Evolutionary conservation across 2,797 vertebrate species (phyloP), one percentile per base, ranked within the genome.

Genomic region (Thunnus albacares): DNA sequence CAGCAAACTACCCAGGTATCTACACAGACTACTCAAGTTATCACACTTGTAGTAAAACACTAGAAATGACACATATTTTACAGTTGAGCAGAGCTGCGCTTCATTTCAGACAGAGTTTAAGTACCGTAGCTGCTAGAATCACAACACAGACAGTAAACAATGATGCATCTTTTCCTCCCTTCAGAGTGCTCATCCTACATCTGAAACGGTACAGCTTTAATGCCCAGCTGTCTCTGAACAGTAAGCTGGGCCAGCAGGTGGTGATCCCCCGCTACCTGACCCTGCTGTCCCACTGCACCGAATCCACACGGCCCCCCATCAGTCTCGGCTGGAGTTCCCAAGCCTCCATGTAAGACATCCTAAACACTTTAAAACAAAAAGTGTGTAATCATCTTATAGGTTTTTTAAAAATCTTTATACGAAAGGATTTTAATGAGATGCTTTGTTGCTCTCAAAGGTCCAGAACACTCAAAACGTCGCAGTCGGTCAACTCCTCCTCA

Each of bases 141-240:
- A 12, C 11, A 52, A 0, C 49, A 24, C 2, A 5, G 0, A 6
- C 20, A 2, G 5, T 24, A 24, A 24, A 24, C 24, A 24, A 24
- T 15, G 3, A 58, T 55, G 15, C 0, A 10, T 52, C 3, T 59
- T 52, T 51, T 58, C 5, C 11, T 67, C 11, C 22, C 66, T 20
- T 2, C 89, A 99, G 98, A 92, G 96, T 99, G 53, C 95, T 99
- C 80, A 99, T 99, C 90, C 97, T 99, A 79, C 98, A 99, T 90
- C 95, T 99, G 87, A 99, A 99, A 92, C 95, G 98, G 38, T 99
- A 99, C 85, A 99, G 98, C 93, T 99, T 98, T 91, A 99, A 98
- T 51, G 96, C 98, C 75, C 95, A 97, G 82, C 95, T 99, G 74
- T 98, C 98, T 52, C 95, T 99, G 71, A 99, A 98, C 92, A 98